Evolutionary conservation across 2,113 vertebrate species (phyloP), one percentile per base, ranked within the genome.

Genomic region (Sinocyclocheilus grahami): DNA sequence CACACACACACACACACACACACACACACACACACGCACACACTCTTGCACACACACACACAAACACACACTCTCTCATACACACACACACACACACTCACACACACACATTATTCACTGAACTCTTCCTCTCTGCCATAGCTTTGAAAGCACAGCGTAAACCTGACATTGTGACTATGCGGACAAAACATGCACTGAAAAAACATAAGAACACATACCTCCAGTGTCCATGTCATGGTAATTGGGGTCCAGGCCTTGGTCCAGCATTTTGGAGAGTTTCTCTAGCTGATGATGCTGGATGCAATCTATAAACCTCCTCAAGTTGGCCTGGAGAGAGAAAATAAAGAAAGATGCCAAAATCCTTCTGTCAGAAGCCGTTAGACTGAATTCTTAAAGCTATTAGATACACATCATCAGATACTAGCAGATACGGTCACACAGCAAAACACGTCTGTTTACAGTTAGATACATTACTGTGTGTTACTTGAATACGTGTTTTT

Each of bases 251-350:
- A 99, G 92, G 81, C 98, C 98, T 87, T 96, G 94, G 55, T 99
- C 97, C 91, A 99, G 83, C 95, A 99, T 92, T 94, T 97, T 98
- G 3, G 89, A 89, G 48, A 97, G 89, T 90, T 98, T 99, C 88
- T 99, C 98, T 91, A 96, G 92, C 16, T 97, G 95, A 22, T 94
- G 93, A 2, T 97, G 96, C 46, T 97, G 97, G 53, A 98, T 88
- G 6, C 96, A 94, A 86, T 99, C 98, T 97, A 98, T 97, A 88
- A 96, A 99, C 91, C 96, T 98, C 90, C 94, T 97, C 90, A 99
- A 92, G 88, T 96, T 99, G 87, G 95, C 94, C 98, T 99, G 88
- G 16, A 94, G 90, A 63, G 46, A 48, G 46, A 90, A 5, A 89
- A 51, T 86, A 55, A 37, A 76, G 27, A 58, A 18, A 55, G 14